These are phyloP conservation scores for Portevinia maculata DNA, from an alignment of 2,888 invertebrate species.

Conservation along the genomic window DNA sequence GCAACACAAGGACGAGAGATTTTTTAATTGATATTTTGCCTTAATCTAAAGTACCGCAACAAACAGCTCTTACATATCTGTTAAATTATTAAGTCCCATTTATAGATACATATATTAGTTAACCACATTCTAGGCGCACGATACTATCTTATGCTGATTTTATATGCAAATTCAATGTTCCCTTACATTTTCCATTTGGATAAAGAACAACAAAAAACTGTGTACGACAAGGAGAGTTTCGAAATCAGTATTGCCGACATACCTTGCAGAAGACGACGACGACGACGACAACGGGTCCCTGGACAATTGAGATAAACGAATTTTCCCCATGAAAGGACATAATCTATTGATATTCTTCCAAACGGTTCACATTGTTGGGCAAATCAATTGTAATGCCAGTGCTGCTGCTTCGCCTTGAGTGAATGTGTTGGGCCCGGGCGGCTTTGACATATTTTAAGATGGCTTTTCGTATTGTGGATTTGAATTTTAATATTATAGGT, in stretches of 20 bases:
- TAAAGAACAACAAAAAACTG: slow-evolving; percentile 38
- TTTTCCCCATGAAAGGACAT: slow-evolving; percentile 73
- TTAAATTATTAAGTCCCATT: slow-evolving; percentile 63
- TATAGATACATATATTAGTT: slow-evolving; percentile 61
- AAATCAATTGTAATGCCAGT: slow-evolving; percentile 67
- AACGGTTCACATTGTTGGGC: slow-evolving; percentile 70
- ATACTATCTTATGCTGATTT: slow-evolving; percentile 51
- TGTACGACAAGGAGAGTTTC: slow-evolving; percentile 55
- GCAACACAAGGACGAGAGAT: too few relatives aligned
- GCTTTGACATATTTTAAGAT: slow-evolving; percentile 62
- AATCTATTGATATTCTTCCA: slow-evolving; percentile 72
- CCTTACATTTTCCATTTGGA: slow-evolving; percentile 65
- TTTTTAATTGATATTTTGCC: not conserved
- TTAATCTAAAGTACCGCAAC: not conserved
- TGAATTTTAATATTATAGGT: slow-evolving; percentile 64
- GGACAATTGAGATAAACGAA: slow-evolving; percentile 74
- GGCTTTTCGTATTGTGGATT: slow-evolving; percentile 46
- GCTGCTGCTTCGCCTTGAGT: slow-evolving; percentile 24
- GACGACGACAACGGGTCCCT: slow-evolving; percentile 36
- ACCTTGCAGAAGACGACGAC: not conserved
- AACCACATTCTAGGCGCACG: slow-evolving; percentile 40
- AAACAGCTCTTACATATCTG: slow-evolving; percentile 3
- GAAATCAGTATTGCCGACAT: too few relatives aligned
- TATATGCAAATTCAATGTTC: slow-evolving; percentile 66
- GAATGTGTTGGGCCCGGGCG: slow-evolving; percentile 12